phyloP scores from a whole-genome alignment of 2,113 vertebrate species.

The Actinemys pallida region DNA sequence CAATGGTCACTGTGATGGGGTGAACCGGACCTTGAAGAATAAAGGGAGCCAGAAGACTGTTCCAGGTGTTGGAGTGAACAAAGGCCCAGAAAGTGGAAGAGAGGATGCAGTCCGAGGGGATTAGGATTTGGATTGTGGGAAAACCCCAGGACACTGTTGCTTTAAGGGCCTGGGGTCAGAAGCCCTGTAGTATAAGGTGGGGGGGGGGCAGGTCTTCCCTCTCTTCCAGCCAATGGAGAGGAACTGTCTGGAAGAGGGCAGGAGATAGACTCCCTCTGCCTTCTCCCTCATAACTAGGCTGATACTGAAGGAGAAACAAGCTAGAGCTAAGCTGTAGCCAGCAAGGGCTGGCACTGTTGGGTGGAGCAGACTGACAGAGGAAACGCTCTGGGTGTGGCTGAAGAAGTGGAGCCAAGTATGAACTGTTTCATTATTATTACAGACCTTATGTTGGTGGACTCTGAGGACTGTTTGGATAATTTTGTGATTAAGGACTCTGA shows the following conservation, averaged over 20 bases:
- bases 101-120: not conserved
- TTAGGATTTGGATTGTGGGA: not conserved
- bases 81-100: not conserved
- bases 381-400: not conserved
- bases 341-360: not conserved
- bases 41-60: not conserved
- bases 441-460: not conserved
- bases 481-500: not conserved
- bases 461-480: not conserved
- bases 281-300: not conserved
- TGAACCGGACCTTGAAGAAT: not conserved
- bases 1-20: no score
- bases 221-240: not conserved
- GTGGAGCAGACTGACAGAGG: not conserved
- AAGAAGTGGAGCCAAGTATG: not conserved
- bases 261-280: not conserved
- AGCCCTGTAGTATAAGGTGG: not conserved
- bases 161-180: not conserved
- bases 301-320: not conserved
- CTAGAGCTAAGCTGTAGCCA: not conserved
- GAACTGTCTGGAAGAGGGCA: not conserved
- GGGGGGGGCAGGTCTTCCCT: not conserved
- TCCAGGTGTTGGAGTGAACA: not conserved
- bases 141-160: not conserved
- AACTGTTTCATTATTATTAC: not conserved